Conservation (phyloP, 2,888 invertebrate genomes). For the Drosophila crucigera region DNA sequence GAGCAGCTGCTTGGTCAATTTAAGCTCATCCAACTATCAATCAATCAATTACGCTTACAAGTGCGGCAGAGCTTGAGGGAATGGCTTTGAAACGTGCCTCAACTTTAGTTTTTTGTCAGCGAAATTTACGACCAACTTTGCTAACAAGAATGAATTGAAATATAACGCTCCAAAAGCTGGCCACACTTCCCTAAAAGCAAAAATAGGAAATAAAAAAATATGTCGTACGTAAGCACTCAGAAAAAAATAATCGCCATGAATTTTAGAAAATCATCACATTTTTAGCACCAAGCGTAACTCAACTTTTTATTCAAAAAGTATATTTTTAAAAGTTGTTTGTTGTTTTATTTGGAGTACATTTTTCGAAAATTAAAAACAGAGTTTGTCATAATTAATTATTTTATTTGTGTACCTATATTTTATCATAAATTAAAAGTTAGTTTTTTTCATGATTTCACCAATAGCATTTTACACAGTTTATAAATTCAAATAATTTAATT, state of each 20-base stretch:
- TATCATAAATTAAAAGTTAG: not conserved
- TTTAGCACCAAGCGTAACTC: not conserved
- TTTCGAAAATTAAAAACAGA: not conserved
- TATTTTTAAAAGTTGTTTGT: not conserved
- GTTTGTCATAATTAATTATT: not conserved
- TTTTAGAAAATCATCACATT: not conserved
- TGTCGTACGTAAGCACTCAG: not conserved
- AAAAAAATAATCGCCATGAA: not conserved
- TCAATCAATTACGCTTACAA: constrained; percentile 77
- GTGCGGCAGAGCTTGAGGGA: constrained; percentile 49
- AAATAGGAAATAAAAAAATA: not conserved
- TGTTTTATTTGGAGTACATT: not conserved
- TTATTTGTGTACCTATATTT: not conserved
- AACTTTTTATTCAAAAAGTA: not conserved
- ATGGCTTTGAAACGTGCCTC: constrained; percentile 64
- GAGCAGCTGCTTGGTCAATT: constrained; percentile 34
- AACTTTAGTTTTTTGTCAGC: constrained; percentile 62
- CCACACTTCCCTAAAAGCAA: not conserved
- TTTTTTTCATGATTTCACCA: not conserved
- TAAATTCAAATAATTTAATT: not conserved
- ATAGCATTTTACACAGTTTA: not conserved
- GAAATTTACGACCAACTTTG: constrained; percentile 70
- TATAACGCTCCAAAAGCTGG: constrained; percentile 7
- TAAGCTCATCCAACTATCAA: constrained; percentile 61
- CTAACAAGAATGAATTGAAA: constrained; percentile 61